These are phyloP conservation scores for Capitella teleta DNA, from an alignment of 1,140 invertebrate species.

Conservation along the genomic window DNA sequence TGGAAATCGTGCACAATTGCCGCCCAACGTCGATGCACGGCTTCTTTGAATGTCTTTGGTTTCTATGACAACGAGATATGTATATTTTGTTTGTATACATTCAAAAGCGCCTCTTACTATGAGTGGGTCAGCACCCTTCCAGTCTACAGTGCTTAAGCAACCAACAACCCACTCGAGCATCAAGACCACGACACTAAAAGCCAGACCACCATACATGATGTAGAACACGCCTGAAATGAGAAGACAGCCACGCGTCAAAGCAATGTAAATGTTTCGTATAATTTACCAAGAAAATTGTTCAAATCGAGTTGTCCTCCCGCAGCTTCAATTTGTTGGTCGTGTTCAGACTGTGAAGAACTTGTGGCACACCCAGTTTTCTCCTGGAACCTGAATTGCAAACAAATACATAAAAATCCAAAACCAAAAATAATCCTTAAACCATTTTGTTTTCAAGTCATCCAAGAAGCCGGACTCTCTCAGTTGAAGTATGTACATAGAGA, in stretches of 20 bases:
- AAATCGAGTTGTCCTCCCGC: background rate
- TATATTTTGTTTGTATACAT: too few relatives aligned
- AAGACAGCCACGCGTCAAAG: too few relatives aligned
- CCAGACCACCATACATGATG: background rate
- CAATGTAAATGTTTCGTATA: too few relatives aligned
- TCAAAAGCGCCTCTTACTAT: too few relatives aligned
- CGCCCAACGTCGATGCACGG: too few relatives aligned
- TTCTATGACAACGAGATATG: too few relatives aligned
- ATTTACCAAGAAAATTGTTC: background rate
- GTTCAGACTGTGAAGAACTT: background rate
- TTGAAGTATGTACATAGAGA: background rate
- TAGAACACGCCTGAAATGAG: background rate
- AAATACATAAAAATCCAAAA: background rate
- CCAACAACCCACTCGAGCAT: background rate
- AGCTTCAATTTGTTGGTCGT: background rate
- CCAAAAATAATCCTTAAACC: background rate
- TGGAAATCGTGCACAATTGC: too few relatives aligned
- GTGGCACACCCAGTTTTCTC: background rate
- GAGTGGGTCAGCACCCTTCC: too few relatives aligned
- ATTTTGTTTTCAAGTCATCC: background rate
- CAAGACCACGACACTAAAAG: background rate
- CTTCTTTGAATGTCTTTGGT: too few relatives aligned
- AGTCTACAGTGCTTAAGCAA: background rate
- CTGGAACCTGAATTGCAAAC: background rate
- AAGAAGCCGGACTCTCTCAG: background rate